These are phyloP conservation scores for Mixornis gularis DNA, from an alignment of 2,113 vertebrate species.

Conservation along the genomic window DNA sequence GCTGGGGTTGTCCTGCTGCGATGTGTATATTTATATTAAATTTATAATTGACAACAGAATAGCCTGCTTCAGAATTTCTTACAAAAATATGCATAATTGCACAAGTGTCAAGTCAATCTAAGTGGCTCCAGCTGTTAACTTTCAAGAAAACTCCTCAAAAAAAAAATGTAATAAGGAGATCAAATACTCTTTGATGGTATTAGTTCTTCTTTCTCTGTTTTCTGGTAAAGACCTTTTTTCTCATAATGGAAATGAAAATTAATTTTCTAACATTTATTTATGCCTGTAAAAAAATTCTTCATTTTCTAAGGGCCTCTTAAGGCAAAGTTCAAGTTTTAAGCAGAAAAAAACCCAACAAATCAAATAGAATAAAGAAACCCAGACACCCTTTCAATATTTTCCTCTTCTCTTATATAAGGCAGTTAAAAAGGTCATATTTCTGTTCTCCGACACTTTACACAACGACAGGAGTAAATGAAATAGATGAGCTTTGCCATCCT, in stretches of 20 bases:
- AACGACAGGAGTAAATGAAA: neutral
- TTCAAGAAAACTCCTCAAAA: neutral
- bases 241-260: neutral
- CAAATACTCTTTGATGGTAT: neutral
- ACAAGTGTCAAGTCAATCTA: neutral
- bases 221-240: neutral
- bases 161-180: neutral
- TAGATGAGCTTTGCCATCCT: neutral
- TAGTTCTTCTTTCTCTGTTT: neutral
- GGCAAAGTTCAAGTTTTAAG: neutral
- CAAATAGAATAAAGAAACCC: neutral
- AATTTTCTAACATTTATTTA: neutral
- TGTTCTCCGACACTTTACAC: neutral
- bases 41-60: neutral
- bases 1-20: neutral
- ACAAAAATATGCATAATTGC: neutral
- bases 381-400: neutral
- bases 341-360: neutral
- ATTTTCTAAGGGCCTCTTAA: neutral
- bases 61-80: neutral
- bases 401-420: fast-evolving
- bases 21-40: neutral
- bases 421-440: neutral
- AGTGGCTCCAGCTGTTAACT: neutral
- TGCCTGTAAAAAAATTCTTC: neutral